Evolutionary conservation across 2,888 invertebrate genomes (phyloP).

Genomic region (Atethmia centrago): DNA sequence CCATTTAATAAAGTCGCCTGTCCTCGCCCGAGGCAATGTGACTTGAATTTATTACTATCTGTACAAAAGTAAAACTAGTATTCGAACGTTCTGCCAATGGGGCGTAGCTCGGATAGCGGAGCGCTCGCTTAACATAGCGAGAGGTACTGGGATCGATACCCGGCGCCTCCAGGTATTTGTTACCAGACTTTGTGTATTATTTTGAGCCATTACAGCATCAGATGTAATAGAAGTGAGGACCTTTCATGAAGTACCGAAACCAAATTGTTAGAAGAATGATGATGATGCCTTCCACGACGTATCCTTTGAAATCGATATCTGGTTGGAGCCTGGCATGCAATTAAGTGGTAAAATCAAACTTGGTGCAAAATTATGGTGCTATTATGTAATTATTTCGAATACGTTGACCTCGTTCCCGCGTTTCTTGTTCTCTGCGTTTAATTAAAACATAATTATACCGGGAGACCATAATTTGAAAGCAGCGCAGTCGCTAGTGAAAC

Average conservation of each 20-base stretch:
- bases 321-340: background rate
- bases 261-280: background rate
- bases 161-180: slow-evolving; percentile 83
- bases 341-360: slow-evolving; percentile 12
- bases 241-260: background rate
- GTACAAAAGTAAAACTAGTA: slow-evolving; percentile 51
- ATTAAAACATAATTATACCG: slow-evolving; percentile 62
- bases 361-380: slow-evolving; percentile 15
- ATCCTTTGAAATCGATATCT: background rate
- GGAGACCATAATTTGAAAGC: slow-evolving; percentile 62
- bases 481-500: slow-evolving; percentile 55
- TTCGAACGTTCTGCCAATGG: slow-evolving; percentile 76
- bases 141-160: slow-evolving; percentile 90
- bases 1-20: slow-evolving; percentile 70
- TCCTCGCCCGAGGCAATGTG: slow-evolving; percentile 71
- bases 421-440: slow-evolving; percentile 54
- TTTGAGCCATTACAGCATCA: background rate
- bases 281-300: background rate
- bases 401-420: slow-evolving; percentile 33
- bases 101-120: slow-evolving; percentile 86
- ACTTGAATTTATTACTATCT: slow-evolving; percentile 66
- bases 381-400: slow-evolving; percentile 35
- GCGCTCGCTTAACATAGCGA: slow-evolving; percentile 88
- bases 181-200: background rate
- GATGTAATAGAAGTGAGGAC: background rate